Percentiles rank a stretch among this genome's conserved stretches.
These are phyloP conservation scores for Onychostruthus taczanowskii DNA, from an alignment of 2,113 vertebrate species.

Conservation along the genomic window DNA sequence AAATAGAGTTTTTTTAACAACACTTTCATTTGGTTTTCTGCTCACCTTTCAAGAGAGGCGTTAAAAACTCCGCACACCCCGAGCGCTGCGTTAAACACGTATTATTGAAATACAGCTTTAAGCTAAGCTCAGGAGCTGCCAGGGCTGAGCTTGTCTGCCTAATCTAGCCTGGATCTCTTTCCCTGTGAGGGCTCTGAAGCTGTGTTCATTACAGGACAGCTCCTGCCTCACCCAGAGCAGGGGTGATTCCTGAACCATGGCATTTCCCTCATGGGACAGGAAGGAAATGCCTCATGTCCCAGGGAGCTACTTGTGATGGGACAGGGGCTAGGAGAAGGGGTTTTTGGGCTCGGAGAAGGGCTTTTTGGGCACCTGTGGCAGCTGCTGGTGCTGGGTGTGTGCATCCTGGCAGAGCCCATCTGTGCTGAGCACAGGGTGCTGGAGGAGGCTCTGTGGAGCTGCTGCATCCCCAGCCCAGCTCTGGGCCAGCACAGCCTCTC, in stretches of 20 bases:
- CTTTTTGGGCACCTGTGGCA: neutral
- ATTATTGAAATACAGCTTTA: neutral
- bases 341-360: neutral
- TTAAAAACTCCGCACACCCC: neutral
- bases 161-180: neutral
- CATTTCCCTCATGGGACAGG: no score
- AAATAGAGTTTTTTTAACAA: neutral
- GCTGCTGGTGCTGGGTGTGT: accelerated
- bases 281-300: accelerated
- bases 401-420: neutral
- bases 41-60: neutral
- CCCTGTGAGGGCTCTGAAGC: neutral
- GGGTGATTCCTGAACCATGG: neutral
- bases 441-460: neutral
- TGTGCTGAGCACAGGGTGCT: accelerated
- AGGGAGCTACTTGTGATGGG: neutral
- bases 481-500: neutral
- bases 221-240: neutral
- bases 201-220: neutral
- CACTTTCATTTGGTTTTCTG: neutral
- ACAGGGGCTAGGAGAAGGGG: neutral
- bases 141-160: neutral
- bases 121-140: neutral
- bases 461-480: neutral
- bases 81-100: neutral